Evolutionary conservation across 2,888 invertebrate species (phyloP).

Genomic region (Rhingia campestris): DNA sequence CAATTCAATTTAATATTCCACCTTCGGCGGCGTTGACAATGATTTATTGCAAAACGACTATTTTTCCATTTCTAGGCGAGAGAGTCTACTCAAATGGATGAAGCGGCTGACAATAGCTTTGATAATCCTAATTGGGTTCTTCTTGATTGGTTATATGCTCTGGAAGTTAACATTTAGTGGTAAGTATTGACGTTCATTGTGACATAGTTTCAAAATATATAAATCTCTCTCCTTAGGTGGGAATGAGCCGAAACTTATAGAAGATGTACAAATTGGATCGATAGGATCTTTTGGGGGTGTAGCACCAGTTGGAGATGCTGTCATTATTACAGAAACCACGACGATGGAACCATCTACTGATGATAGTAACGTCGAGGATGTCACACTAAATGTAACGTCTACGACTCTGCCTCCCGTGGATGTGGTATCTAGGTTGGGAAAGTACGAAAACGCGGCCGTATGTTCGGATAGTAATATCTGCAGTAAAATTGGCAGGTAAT

Average conservation of each 20-base stretch:
- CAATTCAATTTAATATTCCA: constrained; percentile 6
- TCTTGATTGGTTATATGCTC: constrained; percentile 80
- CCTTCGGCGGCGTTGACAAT: neutral
- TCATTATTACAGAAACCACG: constrained; percentile 29
- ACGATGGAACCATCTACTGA: constrained; percentile 25
- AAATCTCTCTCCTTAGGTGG: constrained; percentile 67
- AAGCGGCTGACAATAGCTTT: constrained; percentile 81
- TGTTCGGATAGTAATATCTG: constrained; percentile 91
- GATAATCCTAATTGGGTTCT: constrained; percentile 81
- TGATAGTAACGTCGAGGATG: constrained; percentile 3
- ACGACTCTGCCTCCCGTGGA: constrained; percentile 53
- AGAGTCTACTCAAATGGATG: constrained; percentile 80
- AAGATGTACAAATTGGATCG: constrained; percentile 50
- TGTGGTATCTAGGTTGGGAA: constrained; percentile 77
- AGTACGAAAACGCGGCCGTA: constrained; percentile 86
- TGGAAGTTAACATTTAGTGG: constrained; percentile 81
- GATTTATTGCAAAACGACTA: constrained; percentile 37
- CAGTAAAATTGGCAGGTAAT: constrained; percentile 91
- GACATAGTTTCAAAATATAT: constrained; percentile 11
- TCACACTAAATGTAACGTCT: neutral
- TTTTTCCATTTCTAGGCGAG: constrained; percentile 77
- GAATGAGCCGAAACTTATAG: constrained; percentile 62
- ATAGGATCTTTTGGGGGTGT: constrained; percentile 24
- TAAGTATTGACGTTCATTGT: constrained; percentile 75
- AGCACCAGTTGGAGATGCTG: constrained; percentile 31